Conservation (phyloP, 2,888 invertebrate species). For the Lycocerus yunnanus region DNA sequence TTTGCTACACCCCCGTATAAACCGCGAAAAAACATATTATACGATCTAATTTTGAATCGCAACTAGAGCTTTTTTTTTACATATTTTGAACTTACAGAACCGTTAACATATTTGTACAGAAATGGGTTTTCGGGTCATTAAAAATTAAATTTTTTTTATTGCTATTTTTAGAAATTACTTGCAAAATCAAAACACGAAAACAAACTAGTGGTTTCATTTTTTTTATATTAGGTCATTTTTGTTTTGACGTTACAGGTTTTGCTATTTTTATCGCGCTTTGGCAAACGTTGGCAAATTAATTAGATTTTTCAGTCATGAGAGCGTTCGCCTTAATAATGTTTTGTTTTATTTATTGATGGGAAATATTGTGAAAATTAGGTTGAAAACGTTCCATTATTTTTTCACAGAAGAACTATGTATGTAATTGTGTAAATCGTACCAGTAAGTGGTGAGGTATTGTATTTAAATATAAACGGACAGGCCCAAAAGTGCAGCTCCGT, state of each 20-base stretch:
- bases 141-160: background rate
- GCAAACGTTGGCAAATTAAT: background rate
- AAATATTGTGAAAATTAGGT: background rate
- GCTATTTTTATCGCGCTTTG: background rate
- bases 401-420: too few species aligned
- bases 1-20: background rate
- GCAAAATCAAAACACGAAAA: background rate
- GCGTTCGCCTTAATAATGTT: background rate
- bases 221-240: background rate
- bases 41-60: background rate
- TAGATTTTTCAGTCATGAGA: background rate
- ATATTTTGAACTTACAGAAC: background rate
- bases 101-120: background rate
- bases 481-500: too few species aligned
- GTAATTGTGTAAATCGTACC: too few species aligned
- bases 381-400: background rate
- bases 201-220: background rate
- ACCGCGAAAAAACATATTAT: background rate
- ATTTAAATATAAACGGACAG: too few species aligned
- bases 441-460: too few species aligned
- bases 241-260: background rate
- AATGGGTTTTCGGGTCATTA: background rate
- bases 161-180: background rate
- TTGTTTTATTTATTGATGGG: background rate
- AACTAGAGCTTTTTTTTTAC: background rate